Percentiles rank a stretch among this genome's conserved stretches.
phyloP scores from a whole-genome alignment of 92 coral and sea anemone species.

The Palythoa grandiflora region DNA sequence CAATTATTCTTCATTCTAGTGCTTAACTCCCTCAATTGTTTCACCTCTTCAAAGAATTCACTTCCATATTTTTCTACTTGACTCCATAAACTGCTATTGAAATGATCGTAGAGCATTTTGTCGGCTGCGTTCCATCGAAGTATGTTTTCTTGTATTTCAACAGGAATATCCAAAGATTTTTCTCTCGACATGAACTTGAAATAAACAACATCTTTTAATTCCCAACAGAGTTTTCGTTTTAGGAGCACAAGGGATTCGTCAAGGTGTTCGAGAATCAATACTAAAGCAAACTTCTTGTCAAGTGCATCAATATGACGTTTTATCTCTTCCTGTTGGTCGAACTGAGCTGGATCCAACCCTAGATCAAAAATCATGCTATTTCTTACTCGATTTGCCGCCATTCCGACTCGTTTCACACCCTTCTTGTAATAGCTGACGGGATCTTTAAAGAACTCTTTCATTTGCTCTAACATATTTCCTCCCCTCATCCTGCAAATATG shows the following conservation, averaged over 20 bases:
- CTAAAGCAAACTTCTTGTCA: constrained; percentile 66
- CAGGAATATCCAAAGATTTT: constrained; percentile 49
- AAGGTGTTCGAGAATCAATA: constrained; percentile 83
- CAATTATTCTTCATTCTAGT: constrained; percentile 57
- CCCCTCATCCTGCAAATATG: constrained; percentile 76
- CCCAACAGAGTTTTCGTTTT: constrained; percentile 79
- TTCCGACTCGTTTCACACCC: constrained; percentile 44
- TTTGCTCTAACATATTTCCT: constrained; percentile 59
- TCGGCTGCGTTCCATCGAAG: constrained; percentile 37
- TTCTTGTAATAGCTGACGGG: constrained; percentile 58
- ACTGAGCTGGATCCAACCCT: constrained; percentile 74
- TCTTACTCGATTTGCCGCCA: constrained; percentile 65
- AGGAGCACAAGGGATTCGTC: constrained; percentile 80
- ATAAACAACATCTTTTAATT: constrained; percentile 69
- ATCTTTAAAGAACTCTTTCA: constrained; percentile 72
- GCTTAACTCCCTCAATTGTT: constrained; percentile 64
- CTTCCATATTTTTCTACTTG: constrained; percentile 73
- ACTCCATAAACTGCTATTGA: constrained; percentile 74
- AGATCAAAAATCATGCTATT: constrained; percentile 83
- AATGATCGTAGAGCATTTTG: constrained; percentile 45
- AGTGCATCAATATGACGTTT: constrained; percentile 57
- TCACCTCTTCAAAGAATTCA: constrained; percentile 66
- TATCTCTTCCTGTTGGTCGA: constrained; percentile 63
- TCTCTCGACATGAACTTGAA: constrained; percentile 78
- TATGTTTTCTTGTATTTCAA: constrained; percentile 62